Evolutionary conservation across 1,140 invertebrate species (phyloP), one percentile per base, ranked within the genome.

Genomic region (Cecropterus lyciades): DNA sequence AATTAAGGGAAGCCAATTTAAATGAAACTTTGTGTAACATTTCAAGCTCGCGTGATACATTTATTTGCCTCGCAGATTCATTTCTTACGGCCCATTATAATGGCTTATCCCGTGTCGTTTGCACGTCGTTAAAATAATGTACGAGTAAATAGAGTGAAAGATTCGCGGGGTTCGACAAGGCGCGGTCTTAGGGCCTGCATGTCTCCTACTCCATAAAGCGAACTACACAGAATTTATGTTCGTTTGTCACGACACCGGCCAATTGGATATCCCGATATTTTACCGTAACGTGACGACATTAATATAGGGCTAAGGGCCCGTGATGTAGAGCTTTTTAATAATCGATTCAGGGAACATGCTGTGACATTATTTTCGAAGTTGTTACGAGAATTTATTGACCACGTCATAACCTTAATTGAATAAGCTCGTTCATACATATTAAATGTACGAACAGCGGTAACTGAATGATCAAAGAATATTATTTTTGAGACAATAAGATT

Each of bases 191-290:
- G 62, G 69, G 45, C 75, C 77, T 73, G 77, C 76, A 78, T 79
- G 79, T 83, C 76, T 76, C 70, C 56, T 75, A 66, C 51, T 70
- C 73, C 69, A 82, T 84, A 81, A 84, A 69, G 72, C 75, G 68
- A 69, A 68, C 67, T 65, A 55, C 13, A 55, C 52, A 33, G 66
- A 83, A 83, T 89, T 89, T 87, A 89, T 87, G 76, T 67, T 49
- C 67, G 73, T 77, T 87, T 82, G 82, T 88, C 87, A 89, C 87
- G 87, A 80, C 70, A 89, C 73, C 69, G 66, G 43, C 73, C 84
- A 82, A 86, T 88, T 77, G 80, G 82, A 82, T 79, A 80, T 81
- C 80, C 75, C 73, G 77, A 85, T 87, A 87, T 87, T 85, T 83
- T 82, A 87, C 79, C 66, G 65, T 75, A 72, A 85, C 71, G 73